Conservation (phyloP, 2,888 invertebrate species). For the Dione juno region DNA sequence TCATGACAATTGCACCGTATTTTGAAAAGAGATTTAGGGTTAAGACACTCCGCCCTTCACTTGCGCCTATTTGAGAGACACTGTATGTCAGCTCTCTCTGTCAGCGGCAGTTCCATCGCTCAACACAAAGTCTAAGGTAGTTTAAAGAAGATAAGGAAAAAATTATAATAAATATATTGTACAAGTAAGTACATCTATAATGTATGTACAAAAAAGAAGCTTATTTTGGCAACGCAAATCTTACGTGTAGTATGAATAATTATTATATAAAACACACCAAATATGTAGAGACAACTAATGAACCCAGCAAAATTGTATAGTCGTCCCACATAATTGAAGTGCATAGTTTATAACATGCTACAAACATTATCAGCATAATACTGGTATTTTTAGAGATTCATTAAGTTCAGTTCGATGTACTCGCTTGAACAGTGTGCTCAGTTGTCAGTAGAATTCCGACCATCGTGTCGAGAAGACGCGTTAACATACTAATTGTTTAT, state of each 20-base stretch:
- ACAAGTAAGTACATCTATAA: background rate
- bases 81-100: too few species aligned
- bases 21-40: too few species aligned
- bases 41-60: too few species aligned
- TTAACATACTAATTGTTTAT: background rate
- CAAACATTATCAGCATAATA: constrained; percentile 26
- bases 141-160: background rate
- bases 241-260: background rate
- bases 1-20: too few species aligned
- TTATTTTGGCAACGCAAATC: background rate
- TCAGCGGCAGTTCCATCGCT: too few species aligned
- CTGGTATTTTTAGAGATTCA: constrained; percentile 61
- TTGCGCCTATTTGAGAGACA: too few species aligned
- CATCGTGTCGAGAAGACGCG: constrained; percentile 30
- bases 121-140: too few species aligned
- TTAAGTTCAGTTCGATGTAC: constrained; percentile 48
- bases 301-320: constrained; percentile 16
- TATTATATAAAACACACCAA: background rate
- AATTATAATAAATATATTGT: background rate
- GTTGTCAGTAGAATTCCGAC: constrained; percentile 35
- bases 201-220: too few species aligned
- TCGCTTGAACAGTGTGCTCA: constrained; percentile 9
- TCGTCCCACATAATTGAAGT: background rate
- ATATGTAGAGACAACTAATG: background rate
- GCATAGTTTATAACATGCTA: background rate